These are phyloP conservation scores for Otus sunia DNA, from an alignment of 2,113 vertebrate genomes.

Conservation along the genomic window DNA sequence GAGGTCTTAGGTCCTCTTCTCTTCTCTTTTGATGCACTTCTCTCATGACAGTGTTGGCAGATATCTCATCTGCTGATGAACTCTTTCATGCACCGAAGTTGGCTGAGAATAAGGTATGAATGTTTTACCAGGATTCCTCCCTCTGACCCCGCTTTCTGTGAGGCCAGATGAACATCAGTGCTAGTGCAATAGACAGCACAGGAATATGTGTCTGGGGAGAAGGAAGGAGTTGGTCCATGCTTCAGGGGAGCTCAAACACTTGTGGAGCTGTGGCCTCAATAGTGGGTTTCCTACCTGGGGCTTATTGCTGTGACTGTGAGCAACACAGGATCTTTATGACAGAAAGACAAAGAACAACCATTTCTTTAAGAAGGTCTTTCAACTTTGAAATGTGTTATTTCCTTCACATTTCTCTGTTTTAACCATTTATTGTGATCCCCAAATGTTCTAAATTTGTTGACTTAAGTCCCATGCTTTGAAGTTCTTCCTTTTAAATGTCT, in stretches of 20 bases:
- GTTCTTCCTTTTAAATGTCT: neutral
- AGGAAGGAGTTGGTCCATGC: neutral
- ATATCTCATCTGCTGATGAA: neutral
- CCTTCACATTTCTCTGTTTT: neutral
- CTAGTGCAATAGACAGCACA: neutral
- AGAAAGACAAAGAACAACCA: neutral
- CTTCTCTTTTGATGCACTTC: neutral
- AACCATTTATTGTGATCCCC: neutral
- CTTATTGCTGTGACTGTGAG: neutral
- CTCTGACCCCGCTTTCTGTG: neutral
- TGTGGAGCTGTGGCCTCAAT: neutral
- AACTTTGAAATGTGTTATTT: neutral
- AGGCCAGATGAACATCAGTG: neutral
- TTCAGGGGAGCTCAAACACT: neutral
- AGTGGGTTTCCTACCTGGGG: neutral
- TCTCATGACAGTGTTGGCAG: neutral
- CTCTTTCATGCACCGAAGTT: neutral
- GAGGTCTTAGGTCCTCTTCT: neutral
- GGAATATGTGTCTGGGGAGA: neutral
- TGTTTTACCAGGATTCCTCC: neutral
- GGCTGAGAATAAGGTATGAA: fast-evolving
- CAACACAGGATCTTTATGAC: neutral
- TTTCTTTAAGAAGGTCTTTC: neutral
- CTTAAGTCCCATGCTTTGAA: neutral
- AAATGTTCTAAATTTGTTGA: neutral